These are phyloP conservation scores for Pentalonia nigronervosa DNA, from an alignment of 1,140 invertebrate genomes.

Conservation along the genomic window DNA sequence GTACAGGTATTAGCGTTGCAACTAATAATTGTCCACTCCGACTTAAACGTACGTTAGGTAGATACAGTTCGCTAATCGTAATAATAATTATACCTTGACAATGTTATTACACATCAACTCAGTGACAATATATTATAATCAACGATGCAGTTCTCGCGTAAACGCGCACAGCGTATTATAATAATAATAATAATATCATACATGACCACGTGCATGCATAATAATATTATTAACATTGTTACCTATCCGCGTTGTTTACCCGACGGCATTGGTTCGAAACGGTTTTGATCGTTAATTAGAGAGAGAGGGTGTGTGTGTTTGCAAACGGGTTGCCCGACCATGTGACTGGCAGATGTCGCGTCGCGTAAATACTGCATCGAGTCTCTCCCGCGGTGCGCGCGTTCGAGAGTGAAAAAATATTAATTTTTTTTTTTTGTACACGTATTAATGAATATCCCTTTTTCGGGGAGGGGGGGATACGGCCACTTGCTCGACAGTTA, in stretches of 20 bases:
- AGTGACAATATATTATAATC: background rate
- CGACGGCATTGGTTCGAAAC: background rate
- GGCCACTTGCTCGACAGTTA: background rate
- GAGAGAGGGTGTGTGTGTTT: slow-evolving; percentile 6
- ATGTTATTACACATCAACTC: too few species aligned
- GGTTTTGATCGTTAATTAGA: slow-evolving; percentile 41
- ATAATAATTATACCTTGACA: too few species aligned
- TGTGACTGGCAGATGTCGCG: slow-evolving; percentile 55
- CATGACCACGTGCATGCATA: background rate
- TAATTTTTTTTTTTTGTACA: background rate
- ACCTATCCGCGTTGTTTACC: background rate
- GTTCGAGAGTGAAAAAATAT: background rate
- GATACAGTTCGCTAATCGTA: too few species aligned
- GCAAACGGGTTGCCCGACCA: slow-evolving; percentile 47
- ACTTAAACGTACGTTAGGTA: too few species aligned
- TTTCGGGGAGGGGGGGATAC: background rate
- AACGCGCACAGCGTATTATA: too few species aligned
- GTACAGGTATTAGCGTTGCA: too few species aligned
- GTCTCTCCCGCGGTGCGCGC: slow-evolving; percentile 2
- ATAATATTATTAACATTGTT: background rate
- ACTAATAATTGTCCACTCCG: too few species aligned
- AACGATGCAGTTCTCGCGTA: background rate
- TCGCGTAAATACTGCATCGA: slow-evolving; percentile 27
- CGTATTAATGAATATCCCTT: slow-evolving; percentile 16
- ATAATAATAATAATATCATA: background rate